Base-by-base conservation (phyloP, 2,888 invertebrate genomes). In the Heterodera filipjevi region DNA sequence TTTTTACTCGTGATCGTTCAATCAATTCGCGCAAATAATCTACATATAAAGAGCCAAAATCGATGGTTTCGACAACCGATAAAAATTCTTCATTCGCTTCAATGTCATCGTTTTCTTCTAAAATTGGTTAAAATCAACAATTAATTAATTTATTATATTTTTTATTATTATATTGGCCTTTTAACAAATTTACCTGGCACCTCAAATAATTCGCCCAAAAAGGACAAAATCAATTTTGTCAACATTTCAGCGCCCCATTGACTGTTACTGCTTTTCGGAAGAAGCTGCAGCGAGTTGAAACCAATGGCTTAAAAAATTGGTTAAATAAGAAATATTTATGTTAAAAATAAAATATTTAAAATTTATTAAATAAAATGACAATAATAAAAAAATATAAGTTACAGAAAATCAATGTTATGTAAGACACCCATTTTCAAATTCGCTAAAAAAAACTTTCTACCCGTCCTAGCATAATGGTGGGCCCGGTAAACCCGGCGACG, bases 201-300 rank as follows among this genome's bases (percentile, higher is more conserved):
- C 14, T 68, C 68, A n/a, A 68, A 35, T 14, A 68, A 35, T 68
- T 68, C 68, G 22, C 8, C 30, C 68, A 68, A 35, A 32, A 68
- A 35, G 0, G 68, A 68, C 19, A 35, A 16, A 32, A 68, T 32
- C 10, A 68, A 27, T 35, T 68, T 68, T 14, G 68, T 35, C 3
- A 68, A 14, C 68, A 68, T 32, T 35, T 68, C 68, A 5, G 68
- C 68, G 19, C 33, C 68, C 68, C 68, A 68, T 8, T 68, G 68
- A 35, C 68, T 35, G 33, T 33, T 68, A 35, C 14, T 32, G 68
- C 33, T 35, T 32, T 32, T 32, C 12, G 35, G 68, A 35, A 35
- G 22, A 35, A 68, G 33, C 33, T 35, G 68, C 2, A 68, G 27
- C 27, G 59, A 30, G 68, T 68, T 68, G 68, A 68, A 68, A 35